Evolutionary conservation across 2,797 vertebrate genomes (phyloP), one percentile per base, ranked within the genome.

Genomic region (Centroberyx gerrardi): DNA sequence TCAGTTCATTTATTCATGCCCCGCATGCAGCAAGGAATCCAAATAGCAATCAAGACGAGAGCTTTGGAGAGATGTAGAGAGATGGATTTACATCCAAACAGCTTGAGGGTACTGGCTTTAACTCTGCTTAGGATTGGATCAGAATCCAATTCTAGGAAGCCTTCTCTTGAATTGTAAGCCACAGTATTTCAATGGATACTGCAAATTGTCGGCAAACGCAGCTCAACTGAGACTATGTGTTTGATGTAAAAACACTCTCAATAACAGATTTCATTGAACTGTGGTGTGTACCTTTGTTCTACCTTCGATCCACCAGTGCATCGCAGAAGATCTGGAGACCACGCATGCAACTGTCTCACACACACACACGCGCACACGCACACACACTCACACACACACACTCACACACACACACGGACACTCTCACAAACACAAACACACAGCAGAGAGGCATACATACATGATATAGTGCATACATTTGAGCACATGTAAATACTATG

Each of bases 1-100:
- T 88, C 60, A 8, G 31, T 75, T 90, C 82, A 88, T 87, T 90
- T 90, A 87, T 89, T 88, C 72, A 84, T 85, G 82, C 76, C 77
- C 75, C 4, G 63, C 71, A 79, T 85, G 79, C 72, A 85, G 73
- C 68, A 73, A 86, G 68, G 71, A 88, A 91, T 89, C 86, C 87
- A 92, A 92, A 88, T 83, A 90, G 88, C 87, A 91, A 91, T 94
- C 90, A 91, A 84, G 88, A 91, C 52, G 28, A 90, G 90, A 88
- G 93, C 90, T 92, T 88, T 90, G 84, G 84, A 93, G 89, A 89
- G 87, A 89, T 88, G 86, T 86, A 81, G 82, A 85, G 85, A 89
- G 88, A 89, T 86, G 79, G 88, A 92, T 93, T 94, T 92, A 92
- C 85, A 93, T 92, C 87, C 85, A 90, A 93, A 92, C 88, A 93